Evolutionary conservation across 1,140 invertebrate species (phyloP), one percentile per base, ranked within the genome.

Genomic region (Daktulosphaira vitifoliae): DNA sequence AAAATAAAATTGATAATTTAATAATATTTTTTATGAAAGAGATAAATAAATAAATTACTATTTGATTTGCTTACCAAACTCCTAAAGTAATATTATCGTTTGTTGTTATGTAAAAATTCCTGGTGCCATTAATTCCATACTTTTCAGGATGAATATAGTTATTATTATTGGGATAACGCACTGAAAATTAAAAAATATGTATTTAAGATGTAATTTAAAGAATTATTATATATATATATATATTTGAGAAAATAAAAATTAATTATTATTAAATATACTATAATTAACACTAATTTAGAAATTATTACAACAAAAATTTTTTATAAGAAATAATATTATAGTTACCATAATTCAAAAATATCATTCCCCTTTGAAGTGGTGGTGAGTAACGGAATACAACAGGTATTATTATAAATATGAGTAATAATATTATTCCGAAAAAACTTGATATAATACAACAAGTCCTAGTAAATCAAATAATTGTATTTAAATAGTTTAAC

Each of bases 41-140:
- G 29, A 6, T 6, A 33, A 33, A 33, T 33, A 33, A n/a, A 6
- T 33, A 33, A 33, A 33, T 6, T 11, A 33, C 11, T 33, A 6
- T 33, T 33, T 33, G 11, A 33, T 33, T 33, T 25, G 0, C 68
- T 66, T 50, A 71, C 82, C 84, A 87, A 8, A 82, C 79, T 5
- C 85, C 85, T 66, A 84, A 70, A 33, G 69, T 74, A 25, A 80
- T 76, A 52, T 80, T 72, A 68, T 85, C 79, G 68, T 83, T 79
- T 11, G 82, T 82, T 65, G 77, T 76, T 26, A 90, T 73, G 72
- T 88, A 85, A 71, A 90, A 85, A 73, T 86, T 87, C 69, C 84
- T 76, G n/a, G 80, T 77, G 25, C 81, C 83, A 69, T 77, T 71
- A 15, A 87, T 68, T 7, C 81, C 82, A 68, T 80, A 74, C 33